These are phyloP conservation scores for Aphidius ervi DNA, from an alignment of 1,140 invertebrate species.

Conservation along the genomic window DNA sequence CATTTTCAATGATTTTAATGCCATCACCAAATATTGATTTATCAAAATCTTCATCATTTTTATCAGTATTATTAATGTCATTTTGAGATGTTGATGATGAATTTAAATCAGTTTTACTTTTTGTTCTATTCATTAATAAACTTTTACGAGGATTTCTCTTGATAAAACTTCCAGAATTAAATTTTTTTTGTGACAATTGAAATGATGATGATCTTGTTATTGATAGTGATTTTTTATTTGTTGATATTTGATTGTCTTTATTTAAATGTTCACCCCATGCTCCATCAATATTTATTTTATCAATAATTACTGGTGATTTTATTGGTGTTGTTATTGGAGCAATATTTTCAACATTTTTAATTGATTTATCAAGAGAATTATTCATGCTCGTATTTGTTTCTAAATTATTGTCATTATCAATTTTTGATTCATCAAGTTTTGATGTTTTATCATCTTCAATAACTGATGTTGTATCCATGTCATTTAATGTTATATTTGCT, in stretches of 20 bases:
- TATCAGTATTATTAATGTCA: constrained; percentile 2
- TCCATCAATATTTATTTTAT: constrained; percentile 39
- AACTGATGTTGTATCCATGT: neutral
- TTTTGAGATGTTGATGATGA: neutral
- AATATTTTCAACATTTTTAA: constrained; percentile 30
- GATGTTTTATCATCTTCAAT: neutral
- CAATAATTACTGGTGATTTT: constrained; percentile 6
- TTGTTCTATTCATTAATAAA: constrained; percentile 42
- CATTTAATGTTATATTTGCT: constrained; percentile 20
- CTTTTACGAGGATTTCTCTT: constrained; percentile 74
- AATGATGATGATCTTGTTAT: constrained; percentile 46
- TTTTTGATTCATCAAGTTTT: neutral
- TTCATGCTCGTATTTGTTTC: neutral
- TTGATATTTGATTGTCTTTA: constrained; percentile 38
- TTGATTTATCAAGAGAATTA: neutral
- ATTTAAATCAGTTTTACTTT: constrained; percentile 27
- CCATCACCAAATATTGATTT: constrained; percentile 28
- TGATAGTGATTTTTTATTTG: constrained; percentile 36
- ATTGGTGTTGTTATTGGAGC: constrained; percentile 20
- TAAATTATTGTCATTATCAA: neutral
- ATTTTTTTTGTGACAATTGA: constrained; percentile 66
- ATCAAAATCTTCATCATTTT: constrained; percentile 18
- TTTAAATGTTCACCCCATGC: constrained; percentile 61
- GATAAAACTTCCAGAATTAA: constrained; percentile 62
- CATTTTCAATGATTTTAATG: constrained; percentile 35